Evolutionary conservation across 2,888 invertebrate genomes (phyloP).

Genomic region (Diachrysia chrysitis): DNA sequence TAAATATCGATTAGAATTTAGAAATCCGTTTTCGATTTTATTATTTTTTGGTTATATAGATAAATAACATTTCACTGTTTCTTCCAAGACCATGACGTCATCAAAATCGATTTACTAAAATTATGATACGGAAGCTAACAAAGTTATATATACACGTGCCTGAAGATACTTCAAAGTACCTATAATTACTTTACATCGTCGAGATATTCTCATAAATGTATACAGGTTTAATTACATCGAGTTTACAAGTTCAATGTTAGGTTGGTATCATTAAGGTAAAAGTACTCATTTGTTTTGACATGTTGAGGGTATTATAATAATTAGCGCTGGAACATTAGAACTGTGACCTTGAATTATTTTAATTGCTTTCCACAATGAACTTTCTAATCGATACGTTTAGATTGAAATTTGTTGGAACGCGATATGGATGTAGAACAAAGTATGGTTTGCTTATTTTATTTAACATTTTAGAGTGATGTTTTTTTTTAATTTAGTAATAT

Average conservation of each 20-base stretch:
- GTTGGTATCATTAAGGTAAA: conserved; percentile 5
- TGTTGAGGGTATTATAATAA: neutral
- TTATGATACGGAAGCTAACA: neutral
- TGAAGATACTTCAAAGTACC: neutral
- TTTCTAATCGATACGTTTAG: neutral
- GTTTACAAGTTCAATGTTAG: neutral
- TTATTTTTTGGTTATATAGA: neutral
- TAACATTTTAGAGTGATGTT: neutral
- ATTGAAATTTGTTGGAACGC: neutral
- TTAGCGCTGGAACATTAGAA: conserved; percentile 3
- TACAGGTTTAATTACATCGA: neutral
- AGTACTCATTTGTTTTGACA: conserved; percentile 6
- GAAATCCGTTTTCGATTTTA: neutral
- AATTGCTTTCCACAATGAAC: neutral
- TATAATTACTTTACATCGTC: conserved; percentile 3
- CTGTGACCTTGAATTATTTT: conserved; percentile 3
- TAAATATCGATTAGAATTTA: neutral
- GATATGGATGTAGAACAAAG: neutral
- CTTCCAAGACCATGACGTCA: neutral
- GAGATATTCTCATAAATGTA: conserved; percentile 3
- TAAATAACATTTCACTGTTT: neutral
- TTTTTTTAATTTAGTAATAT: too few relatives aligned
- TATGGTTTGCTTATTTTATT: neutral
- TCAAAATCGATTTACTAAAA: neutral
- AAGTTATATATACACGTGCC: neutral